Evolutionary conservation across 2,888 invertebrate species (phyloP), one percentile per base, ranked within the genome.

Genomic region (Eupithecia centaureata): DNA sequence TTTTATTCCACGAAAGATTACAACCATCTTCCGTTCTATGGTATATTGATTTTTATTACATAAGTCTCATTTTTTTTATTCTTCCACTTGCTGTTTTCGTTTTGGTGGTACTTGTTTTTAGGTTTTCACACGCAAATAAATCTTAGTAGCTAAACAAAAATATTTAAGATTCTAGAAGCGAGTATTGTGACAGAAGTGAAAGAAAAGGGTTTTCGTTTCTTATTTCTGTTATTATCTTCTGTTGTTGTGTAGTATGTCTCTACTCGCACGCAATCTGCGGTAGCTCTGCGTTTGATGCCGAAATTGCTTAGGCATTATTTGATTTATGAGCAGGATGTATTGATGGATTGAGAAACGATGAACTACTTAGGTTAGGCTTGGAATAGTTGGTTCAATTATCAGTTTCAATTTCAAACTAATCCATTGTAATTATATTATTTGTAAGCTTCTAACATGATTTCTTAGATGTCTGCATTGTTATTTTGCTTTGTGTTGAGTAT

Each of bases 241-340:
- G 57, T 22, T 32, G 32, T 32, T 30, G 8, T 56, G 10, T 30
- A 56, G 18, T 33, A 57, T 32, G 18, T 10, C 28, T 7, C 18
- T 57, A 30, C 63, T 63, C 60, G 30, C 54, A 57, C 54, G 52
- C 60, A 60, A 60, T 65, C 54, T 65, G 54, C 60, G 28, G 60
- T 42, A 27, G 54, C 52, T 64, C 51, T 59, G 54, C 38, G 54
- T 65, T 35, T 59, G 54, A 60, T 65, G 60, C 25, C 0, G n/a
- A 65, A 65, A 38, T 60, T 65, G 56, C 30, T 56, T 28, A 30
- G 51, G 35, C 59, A 65, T 60, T 65, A 33, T 57, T 61, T 65
- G 61, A 61, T 65, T 47, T 33, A 65, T 61, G 61, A 61, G 42
- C 32, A n/a, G 30, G 60, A 30, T 56, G 27, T 54, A 60, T 65